phyloP scores from a whole-genome alignment of 2,113 vertebrate genomes.

The Taurulus bubalis region DNA sequence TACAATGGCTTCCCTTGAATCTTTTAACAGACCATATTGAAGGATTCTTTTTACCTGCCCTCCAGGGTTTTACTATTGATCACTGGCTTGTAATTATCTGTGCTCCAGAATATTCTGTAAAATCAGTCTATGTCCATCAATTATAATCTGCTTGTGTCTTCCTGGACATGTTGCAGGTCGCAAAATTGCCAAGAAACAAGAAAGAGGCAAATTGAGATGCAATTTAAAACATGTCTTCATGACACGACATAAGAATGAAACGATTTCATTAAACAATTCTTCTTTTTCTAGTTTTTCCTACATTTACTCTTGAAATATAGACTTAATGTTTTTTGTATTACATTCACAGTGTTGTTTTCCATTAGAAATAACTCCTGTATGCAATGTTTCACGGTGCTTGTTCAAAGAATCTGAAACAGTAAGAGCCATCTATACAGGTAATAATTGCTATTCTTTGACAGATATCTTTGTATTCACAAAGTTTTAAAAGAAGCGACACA shows the following conservation, averaged over 20 bases:
- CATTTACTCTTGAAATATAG: background rate
- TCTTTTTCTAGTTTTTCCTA: background rate
- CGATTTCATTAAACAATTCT: background rate
- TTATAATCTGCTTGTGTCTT: background rate
- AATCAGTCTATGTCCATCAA: conserved; percentile 6
- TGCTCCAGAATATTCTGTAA: background rate
- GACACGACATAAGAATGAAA: background rate
- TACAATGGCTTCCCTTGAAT: background rate
- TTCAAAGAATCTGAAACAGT: background rate
- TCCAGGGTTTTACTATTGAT: conserved; percentile 21
- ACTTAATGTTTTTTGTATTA: background rate
- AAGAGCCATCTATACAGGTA: background rate
- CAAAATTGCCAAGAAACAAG: background rate
- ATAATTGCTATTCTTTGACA: background rate
- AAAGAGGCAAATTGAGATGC: background rate
- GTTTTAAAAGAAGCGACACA: background rate
- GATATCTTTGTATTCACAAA: background rate
- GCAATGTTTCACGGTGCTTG: background rate
- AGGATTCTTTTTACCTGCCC: conserved; percentile 5
- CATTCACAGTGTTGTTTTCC: background rate
- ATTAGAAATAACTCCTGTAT: background rate
- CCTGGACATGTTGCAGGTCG: background rate
- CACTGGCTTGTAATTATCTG: background rate
- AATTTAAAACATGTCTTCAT: background rate
- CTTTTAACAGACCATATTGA: background rate